phyloP scores from a whole-genome alignment of 2,888 invertebrate species.

The Elegia similella region DNA sequence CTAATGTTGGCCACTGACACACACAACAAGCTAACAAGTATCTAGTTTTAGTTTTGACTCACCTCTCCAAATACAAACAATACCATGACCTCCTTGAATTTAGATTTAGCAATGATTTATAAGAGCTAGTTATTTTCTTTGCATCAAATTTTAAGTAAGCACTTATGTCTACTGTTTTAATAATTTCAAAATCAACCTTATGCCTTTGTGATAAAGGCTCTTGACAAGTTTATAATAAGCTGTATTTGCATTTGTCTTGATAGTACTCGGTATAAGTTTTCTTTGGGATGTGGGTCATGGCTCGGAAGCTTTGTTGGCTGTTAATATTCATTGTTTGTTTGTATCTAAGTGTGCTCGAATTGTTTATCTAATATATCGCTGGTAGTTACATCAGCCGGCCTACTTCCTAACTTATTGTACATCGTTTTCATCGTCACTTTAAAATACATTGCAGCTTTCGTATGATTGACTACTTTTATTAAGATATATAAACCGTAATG shows the following conservation, averaged over 20 bases:
- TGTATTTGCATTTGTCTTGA: constrained; percentile 22
- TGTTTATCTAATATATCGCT: background rate
- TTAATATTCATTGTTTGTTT: constrained; percentile 11
- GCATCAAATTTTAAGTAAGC: constrained; percentile 16
- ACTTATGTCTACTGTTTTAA: background rate
- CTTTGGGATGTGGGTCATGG: constrained; percentile 23
- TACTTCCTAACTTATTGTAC: too few species aligned
- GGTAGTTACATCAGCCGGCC: background rate
- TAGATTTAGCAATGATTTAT: constrained; percentile 12
- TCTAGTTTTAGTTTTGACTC: too few species aligned
- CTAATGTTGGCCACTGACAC: too few species aligned
- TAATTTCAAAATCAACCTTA: background rate
- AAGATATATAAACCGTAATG: too few species aligned
- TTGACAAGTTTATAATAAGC: constrained; percentile 18
- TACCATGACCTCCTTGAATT: constrained; percentile 5
- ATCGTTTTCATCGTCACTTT: too few species aligned
- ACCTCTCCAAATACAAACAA: constrained; percentile 10
- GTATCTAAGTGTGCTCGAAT: background rate
- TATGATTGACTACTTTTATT: too few species aligned
- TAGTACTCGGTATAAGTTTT: constrained; percentile 22
- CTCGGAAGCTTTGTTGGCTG: constrained; percentile 18
- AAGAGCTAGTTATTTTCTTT: constrained; percentile 24
- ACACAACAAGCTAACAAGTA: too few species aligned
- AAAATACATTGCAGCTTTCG: too few species aligned
- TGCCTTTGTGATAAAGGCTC: constrained; percentile 8